These are phyloP conservation scores for Molossus alvarezi DNA, from an alignment of 2,797 vertebrate genomes.

Conservation along the genomic window DNA sequence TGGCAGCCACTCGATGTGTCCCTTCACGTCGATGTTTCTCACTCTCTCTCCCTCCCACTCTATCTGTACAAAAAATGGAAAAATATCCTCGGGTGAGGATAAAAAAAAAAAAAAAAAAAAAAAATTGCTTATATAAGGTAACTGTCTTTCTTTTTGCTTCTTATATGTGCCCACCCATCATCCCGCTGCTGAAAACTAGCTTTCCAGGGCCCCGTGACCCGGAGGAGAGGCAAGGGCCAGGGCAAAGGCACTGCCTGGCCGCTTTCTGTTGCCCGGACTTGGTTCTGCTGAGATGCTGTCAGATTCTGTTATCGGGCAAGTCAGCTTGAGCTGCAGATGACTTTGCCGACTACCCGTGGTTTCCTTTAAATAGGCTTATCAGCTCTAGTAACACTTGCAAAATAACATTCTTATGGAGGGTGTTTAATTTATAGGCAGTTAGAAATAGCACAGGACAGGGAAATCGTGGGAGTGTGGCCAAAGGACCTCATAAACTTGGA, in stretches of 20 bases:
- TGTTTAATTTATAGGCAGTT: conserved; percentile 14
- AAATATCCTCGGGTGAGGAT: no score
- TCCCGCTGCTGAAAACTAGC: not conserved
- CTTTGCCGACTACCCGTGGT: not conserved
- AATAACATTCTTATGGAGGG: not conserved
- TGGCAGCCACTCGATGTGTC: no score
- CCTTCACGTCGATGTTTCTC: no score
- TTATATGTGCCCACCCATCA: not conserved
- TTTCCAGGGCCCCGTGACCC: rapidly evolving
- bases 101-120: no score
- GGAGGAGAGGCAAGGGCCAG: not conserved
- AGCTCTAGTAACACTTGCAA: not conserved
- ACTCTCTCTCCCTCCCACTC: no score
- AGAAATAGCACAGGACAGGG: not conserved
- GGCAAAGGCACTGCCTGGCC: not conserved
- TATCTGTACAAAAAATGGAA: no score
- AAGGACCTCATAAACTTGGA: not conserved
- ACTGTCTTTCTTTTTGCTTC: not conserved
- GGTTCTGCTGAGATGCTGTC: conserved; percentile 35
- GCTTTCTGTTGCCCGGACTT: not conserved
- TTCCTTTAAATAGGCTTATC: conserved; percentile 57
- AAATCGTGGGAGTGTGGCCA: not conserved
- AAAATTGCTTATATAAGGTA: no score
- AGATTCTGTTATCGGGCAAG: conserved; percentile 9
- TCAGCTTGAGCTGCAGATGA: not conserved